phyloP scores from a whole-genome alignment of 2,888 invertebrate genomes.

The Tetanocera ferruginea region DNA sequence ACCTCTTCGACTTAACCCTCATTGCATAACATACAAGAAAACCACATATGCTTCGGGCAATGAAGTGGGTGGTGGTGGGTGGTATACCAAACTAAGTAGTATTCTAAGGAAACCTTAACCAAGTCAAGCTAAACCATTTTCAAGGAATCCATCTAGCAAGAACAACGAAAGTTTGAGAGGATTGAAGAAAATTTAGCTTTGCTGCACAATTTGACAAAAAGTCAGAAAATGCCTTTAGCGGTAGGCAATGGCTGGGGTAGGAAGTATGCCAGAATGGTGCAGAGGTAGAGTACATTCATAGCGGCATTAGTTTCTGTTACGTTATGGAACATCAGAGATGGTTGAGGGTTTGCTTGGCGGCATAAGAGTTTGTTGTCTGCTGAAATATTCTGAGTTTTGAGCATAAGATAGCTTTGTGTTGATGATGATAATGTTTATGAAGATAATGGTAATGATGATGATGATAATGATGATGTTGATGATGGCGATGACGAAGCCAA shows the following conservation, averaged over 20 bases:
- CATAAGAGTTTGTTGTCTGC: too few relatives aligned
- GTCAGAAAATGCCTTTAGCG: background rate
- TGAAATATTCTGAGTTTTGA: too few relatives aligned
- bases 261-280: background rate
- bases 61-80: background rate
- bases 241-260: background rate
- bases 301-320: too few relatives aligned
- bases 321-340: too few relatives aligned
- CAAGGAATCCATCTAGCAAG: background rate
- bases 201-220: slow-evolving; percentile 13
- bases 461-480: too few relatives aligned
- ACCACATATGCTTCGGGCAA: slow-evolving; percentile 50
- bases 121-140: background rate
- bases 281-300: background rate
- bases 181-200: slow-evolving; percentile 1
- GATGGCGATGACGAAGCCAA: too few relatives aligned
- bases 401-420: too few relatives aligned
- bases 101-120: background rate
- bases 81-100: background rate
- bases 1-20: background rate
- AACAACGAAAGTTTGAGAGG: slow-evolving; percentile 2
- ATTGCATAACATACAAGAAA: background rate
- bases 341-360: too few relatives aligned
- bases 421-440: too few relatives aligned
- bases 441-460: too few relatives aligned